phyloP scores from a whole-genome alignment of 2,888 invertebrate species.

The Tromatobia lineatoria region DNA sequence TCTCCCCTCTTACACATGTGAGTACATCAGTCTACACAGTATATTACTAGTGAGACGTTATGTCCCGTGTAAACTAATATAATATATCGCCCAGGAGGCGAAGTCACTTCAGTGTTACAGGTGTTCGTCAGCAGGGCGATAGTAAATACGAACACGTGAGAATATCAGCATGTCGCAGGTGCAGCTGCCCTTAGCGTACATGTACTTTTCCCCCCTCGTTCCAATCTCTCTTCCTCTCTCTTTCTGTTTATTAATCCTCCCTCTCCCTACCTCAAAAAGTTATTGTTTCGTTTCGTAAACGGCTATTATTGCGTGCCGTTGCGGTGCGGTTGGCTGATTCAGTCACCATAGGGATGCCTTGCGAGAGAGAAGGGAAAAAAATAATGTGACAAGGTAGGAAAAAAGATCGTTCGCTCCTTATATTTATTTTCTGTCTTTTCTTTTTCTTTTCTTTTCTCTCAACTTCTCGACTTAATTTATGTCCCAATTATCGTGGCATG shows the following conservation, averaged over 20 bases:
- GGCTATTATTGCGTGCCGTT: slow-evolving; percentile 72
- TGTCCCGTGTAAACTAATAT: slow-evolving; percentile 31
- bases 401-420: slow-evolving; percentile 26
- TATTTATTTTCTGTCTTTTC: slow-evolving; percentile 3
- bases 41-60: slow-evolving; percentile 2
- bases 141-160: slow-evolving; percentile 78
- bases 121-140: slow-evolving; percentile 76
- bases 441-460: slow-evolving; percentile 32
- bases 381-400: slow-evolving; percentile 9
- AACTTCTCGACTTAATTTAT: slow-evolving; percentile 63
- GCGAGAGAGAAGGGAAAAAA: slow-evolving; percentile 40
- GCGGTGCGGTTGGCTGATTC: slow-evolving; percentile 62
- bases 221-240: slow-evolving; percentile 27
- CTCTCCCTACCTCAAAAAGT: slow-evolving; percentile 66
- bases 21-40: background rate
- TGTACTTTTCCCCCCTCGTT: slow-evolving; percentile 40
- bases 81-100: slow-evolving; percentile 50
- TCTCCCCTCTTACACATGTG: slow-evolving; percentile 35
- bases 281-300: slow-evolving; percentile 78
- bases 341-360: slow-evolving; percentile 7
- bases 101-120: slow-evolving; percentile 77
- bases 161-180: slow-evolving; percentile 82
- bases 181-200: slow-evolving; percentile 72
- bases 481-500: slow-evolving; percentile 62
- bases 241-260: slow-evolving; percentile 19